Evolutionary conservation across 2,113 vertebrate genomes (phyloP), one percentile per base, ranked within the genome.

Genomic region (Monopterus albus): DNA sequence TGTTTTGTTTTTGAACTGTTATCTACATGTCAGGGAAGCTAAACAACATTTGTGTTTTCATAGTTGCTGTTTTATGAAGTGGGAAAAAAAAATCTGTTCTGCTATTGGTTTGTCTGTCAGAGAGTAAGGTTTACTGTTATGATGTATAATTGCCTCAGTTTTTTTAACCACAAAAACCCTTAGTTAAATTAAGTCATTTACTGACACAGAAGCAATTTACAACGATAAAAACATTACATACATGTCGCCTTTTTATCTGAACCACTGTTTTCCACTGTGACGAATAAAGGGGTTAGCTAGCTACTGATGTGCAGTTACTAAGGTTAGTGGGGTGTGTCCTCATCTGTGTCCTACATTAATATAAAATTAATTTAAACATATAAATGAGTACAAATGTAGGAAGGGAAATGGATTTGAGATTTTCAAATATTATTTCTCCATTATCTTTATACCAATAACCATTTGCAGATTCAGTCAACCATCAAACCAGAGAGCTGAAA

Each of bases 1-100:
- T 74, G 50, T 77, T 81, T 65, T 82, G 46, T 79, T 78, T 86
- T 63, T 58, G 1, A 55, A 55, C 33, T 86, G 76, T 83, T 87
- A 47, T 81, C 75, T 81, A 70, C 58, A 78, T 90, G 87, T 89
- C 90, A 91, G 88, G 85, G 84, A 91, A 90, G 84, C 87, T 75
- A 87, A 73, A 76, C 70, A 43, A 74, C 50, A 69, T 70, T 51
- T 89, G 71, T 89, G 71, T 82, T 67, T 28, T 49, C 60, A 65
- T 82, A 61, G 83, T 79, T 70, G 84, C 73, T 83, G 84, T 85
- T 89, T 85, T 78, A 79, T 79, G 64, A 85, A 79, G 75, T 83
- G 33, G 72, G 75, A 59, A 71, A n/a, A n/a, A n/a, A n/a, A 75
- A 58, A 58, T 35, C 25, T 75, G 38, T 78, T 71, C 62, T 79